Evolutionary conservation across 2,888 invertebrate species (phyloP).

Genomic region (Latrodectus hesperus): DNA sequence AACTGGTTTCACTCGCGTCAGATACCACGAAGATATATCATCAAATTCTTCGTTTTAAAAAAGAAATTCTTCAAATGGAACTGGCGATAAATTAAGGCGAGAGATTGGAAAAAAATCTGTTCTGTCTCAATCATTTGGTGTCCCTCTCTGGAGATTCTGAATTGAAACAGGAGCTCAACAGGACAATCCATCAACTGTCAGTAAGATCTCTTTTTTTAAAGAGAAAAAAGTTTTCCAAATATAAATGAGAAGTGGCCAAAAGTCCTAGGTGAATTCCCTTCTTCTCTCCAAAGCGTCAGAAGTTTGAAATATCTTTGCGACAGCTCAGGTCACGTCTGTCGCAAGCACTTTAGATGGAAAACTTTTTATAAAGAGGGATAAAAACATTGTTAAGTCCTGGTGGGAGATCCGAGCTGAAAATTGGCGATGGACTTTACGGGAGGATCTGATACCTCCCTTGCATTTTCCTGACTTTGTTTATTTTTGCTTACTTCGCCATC

Average conservation of each 20-base stretch:
- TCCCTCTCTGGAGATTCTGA: slow-evolving; percentile 27
- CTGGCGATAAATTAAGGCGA: not conserved
- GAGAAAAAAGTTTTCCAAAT: not conserved
- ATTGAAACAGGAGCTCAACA: slow-evolving; percentile 48
- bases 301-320: slow-evolving; percentile 46
- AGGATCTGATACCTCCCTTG: too few species aligned
- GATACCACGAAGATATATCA: not conserved
- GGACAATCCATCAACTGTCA: slow-evolving; percentile 43
- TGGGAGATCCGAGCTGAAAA: not conserved
- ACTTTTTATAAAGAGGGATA: slow-evolving; percentile 9
- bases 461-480: too few species aligned
- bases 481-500: too few species aligned
- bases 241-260: slow-evolving; percentile 48
- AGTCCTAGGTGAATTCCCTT: slow-evolving; percentile 27
- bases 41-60: not conserved
- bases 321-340: slow-evolving; percentile 30
- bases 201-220: slow-evolving; percentile 1
- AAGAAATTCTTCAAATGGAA: not conserved
- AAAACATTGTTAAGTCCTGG: not conserved
- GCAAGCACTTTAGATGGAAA: slow-evolving; percentile 23
- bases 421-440: not conserved
- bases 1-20: not conserved
- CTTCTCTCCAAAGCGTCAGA: not conserved
- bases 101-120: slow-evolving; percentile 10
- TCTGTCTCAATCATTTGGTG: slow-evolving; percentile 40